Evolutionary conservation across 2,888 invertebrate species (phyloP).

Genomic region (Coenonympha arcania): DNA sequence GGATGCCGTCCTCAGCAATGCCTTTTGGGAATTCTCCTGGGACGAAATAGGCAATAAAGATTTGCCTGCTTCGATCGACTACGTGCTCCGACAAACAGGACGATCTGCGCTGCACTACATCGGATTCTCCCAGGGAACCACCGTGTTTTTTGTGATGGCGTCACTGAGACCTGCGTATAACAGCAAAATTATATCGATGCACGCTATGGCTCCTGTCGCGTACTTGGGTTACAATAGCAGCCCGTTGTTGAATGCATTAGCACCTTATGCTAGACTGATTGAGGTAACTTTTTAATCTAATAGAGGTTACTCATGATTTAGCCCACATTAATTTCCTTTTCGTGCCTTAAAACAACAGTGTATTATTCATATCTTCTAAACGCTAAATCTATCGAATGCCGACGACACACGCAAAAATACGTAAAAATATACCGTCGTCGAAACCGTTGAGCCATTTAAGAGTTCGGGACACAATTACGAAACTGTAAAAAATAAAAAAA

Average conservation of each 20-base stretch:
- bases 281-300: slow-evolving; percentile 44
- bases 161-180: slow-evolving; percentile 68
- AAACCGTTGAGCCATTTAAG: too few relatives aligned
- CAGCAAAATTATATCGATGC: slow-evolving; percentile 77
- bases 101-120: slow-evolving; percentile 61
- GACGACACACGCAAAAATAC: too few relatives aligned
- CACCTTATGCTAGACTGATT: slow-evolving; percentile 51
- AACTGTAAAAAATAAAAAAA: too few relatives aligned
- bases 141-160: slow-evolving; percentile 49
- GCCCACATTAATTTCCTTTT: too few relatives aligned
- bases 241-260: slow-evolving; percentile 60
- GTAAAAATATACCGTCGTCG: too few relatives aligned
- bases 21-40: slow-evolving; percentile 84
- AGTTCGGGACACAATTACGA: too few relatives aligned
- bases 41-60: slow-evolving; percentile 87
- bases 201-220: slow-evolving; percentile 80
- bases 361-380: too few relatives aligned
- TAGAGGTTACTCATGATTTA: too few relatives aligned
- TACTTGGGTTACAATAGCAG: slow-evolving; percentile 72
- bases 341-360: too few relatives aligned
- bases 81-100: slow-evolving; percentile 73
- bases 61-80: slow-evolving; percentile 86
- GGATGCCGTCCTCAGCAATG: slow-evolving; percentile 43
- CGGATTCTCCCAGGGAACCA: slow-evolving; percentile 59
- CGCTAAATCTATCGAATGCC: too few relatives aligned